Conservation (phyloP, 2,888 invertebrate species). For the Sturmia bella region DNA sequence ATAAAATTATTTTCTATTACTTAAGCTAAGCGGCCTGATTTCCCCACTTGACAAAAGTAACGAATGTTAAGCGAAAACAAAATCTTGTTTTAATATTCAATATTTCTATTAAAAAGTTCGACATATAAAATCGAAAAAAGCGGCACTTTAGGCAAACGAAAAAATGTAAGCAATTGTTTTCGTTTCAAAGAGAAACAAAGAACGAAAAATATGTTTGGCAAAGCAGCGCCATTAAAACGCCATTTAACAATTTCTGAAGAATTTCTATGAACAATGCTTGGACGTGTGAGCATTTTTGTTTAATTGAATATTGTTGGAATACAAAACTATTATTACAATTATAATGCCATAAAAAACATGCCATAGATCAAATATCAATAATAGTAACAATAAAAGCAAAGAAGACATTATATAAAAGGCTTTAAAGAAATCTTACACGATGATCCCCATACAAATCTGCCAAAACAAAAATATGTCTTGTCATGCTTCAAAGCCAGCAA, state of each 20-base stretch:
- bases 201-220: slow-evolving; percentile 58
- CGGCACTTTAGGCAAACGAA: slow-evolving; percentile 63
- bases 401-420: slow-evolving; percentile 21
- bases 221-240: slow-evolving; percentile 49
- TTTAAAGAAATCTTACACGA: slow-evolving; percentile 47
- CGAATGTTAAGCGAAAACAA: slow-evolving; percentile 1
- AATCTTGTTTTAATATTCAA: slow-evolving; percentile 43
- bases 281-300: slow-evolving; percentile 62
- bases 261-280: neutral
- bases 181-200: slow-evolving; percentile 21
- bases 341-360: slow-evolving; percentile 34
- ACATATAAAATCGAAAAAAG: slow-evolving; percentile 36
- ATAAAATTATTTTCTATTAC: slow-evolving; percentile 18
- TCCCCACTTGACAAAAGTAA: slow-evolving; percentile 58
- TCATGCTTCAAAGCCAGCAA: slow-evolving; percentile 57
- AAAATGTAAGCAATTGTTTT: slow-evolving; percentile 39
- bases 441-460: slow-evolving; percentile 25
- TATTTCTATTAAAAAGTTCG: slow-evolving; percentile 63
- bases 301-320: slow-evolving; percentile 69
- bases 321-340: slow-evolving; percentile 58
- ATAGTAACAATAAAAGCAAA: slow-evolving; percentile 29
- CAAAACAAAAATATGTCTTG: slow-evolving; percentile 40
- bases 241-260: neutral
- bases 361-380: slow-evolving; percentile 65
- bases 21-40: slow-evolving; percentile 54